phyloP scores from a whole-genome alignment of 30 jellyfish, hydroid and myxozoan genomes.

The Chironex yamaguchii region DNA sequence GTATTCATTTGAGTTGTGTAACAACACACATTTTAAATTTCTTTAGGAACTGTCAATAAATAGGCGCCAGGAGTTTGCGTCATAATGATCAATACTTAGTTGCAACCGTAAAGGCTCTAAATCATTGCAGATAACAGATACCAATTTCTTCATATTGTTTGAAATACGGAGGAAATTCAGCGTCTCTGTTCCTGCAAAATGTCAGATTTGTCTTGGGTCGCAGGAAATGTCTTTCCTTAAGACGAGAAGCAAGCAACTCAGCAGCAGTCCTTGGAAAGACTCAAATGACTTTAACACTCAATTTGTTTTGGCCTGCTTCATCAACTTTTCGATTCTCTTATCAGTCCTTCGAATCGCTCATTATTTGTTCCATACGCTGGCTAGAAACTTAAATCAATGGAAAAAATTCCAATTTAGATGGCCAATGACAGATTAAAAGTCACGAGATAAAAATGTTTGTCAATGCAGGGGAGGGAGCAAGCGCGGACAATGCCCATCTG shows the following conservation, averaged over 20 bases:
- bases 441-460: too few relatives aligned
- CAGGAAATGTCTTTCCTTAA: constrained; percentile 19
- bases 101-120: background rate
- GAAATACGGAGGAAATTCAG: constrained; percentile 11
- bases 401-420: too few relatives aligned
- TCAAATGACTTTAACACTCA: too few relatives aligned
- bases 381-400: too few relatives aligned
- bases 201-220: constrained; percentile 30
- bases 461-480: too few relatives aligned
- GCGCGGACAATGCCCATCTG: too few relatives aligned
- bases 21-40: constrained; percentile 34
- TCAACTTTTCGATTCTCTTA: too few relatives aligned
- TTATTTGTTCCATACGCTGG: too few relatives aligned
- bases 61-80: constrained; percentile 32
- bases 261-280: too few relatives aligned
- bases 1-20: constrained; percentile 35
- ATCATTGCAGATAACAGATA: constrained; percentile 13
- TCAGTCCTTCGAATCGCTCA: too few relatives aligned
- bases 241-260: constrained; percentile 41
- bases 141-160: constrained; percentile 26
- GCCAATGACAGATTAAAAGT: too few relatives aligned
- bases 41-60: constrained; percentile 41
- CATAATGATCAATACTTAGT: constrained; percentile 17
- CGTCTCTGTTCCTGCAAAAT: constrained; percentile 9
- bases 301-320: too few relatives aligned